Conservation (phyloP, 2,888 invertebrate genomes). For the Synergus gifuensis region DNA sequence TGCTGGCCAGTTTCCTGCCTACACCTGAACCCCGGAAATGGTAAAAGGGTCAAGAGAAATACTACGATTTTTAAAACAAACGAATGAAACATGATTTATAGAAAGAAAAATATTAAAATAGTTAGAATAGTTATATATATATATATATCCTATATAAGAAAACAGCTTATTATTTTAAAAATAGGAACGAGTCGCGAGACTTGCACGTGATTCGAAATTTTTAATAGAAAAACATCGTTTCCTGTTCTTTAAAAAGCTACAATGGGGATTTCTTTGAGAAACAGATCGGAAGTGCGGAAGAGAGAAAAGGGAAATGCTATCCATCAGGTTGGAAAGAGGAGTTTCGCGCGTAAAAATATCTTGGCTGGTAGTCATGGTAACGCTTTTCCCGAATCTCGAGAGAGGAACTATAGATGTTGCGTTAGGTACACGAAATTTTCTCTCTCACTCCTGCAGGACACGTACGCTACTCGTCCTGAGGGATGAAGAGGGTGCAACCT, state of each 20-base stretch:
- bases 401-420: constrained; percentile 51
- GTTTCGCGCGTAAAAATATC: constrained; percentile 61
- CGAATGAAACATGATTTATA: neutral
- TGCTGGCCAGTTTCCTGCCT: neutral
- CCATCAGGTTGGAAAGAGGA: constrained; percentile 15
- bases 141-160: no score
- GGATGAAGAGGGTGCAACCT: constrained; percentile 69
- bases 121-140: no score
- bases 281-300: constrained; percentile 27
- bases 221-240: neutral
- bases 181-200: neutral
- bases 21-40: constrained; percentile 2
- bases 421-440: constrained; percentile 41
- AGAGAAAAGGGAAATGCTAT: constrained; percentile 30
- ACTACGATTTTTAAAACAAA: neutral
- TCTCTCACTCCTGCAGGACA: constrained; percentile 64
- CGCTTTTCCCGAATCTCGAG: constrained; percentile 67
- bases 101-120: neutral
- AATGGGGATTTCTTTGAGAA: constrained; percentile 6
- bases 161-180: neutral
- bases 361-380: constrained; percentile 67
- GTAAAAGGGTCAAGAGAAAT: constrained; percentile 12
- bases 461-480: constrained; percentile 66
- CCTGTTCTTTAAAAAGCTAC: constrained; percentile 7
- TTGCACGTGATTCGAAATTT: neutral